phyloP scores from a whole-genome alignment of 1,140 invertebrate species.

The Megalonaias nervosa region DNA sequence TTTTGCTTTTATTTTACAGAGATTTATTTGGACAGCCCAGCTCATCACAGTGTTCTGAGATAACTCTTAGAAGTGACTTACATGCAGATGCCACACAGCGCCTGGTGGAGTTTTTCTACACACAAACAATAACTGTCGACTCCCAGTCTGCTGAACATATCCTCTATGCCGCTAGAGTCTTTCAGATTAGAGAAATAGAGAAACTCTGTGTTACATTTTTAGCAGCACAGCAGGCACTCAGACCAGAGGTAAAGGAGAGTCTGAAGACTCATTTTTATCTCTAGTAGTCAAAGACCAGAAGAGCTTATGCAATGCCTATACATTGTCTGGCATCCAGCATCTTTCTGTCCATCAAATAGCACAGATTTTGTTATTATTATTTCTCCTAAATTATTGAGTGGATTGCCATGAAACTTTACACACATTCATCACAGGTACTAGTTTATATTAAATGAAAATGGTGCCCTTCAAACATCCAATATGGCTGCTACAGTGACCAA shows the following conservation, averaged over 20 bases:
- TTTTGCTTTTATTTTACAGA: conserved; percentile 13
- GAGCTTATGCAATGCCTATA: too few relatives aligned
- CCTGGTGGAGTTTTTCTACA: conserved; percentile 34
- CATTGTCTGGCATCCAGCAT: too few relatives aligned
- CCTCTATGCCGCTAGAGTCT: conserved; percentile 27
- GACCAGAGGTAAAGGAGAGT: conserved; percentile 19
- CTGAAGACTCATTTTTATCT: too few relatives aligned
- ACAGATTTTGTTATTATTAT: too few relatives aligned
- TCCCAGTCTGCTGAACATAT: conserved; percentile 36
- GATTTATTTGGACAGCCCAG: conserved; percentile 31
- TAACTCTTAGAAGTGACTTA: conserved; percentile 25
- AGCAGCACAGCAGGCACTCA: conserved; percentile 33
- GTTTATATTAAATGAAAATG: too few relatives aligned
- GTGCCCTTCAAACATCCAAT: too few relatives aligned
- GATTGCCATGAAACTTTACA: too few relatives aligned
- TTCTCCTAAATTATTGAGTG: too few relatives aligned
- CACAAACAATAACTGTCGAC: conserved; percentile 34
- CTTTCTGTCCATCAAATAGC: too few relatives aligned
- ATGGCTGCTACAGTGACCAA: too few relatives aligned
- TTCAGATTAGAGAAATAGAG: conserved; percentile 37
- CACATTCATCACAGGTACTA: too few relatives aligned
- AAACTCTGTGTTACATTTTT: conserved; percentile 36
- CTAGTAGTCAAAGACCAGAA: too few relatives aligned
- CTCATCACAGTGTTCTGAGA: conserved; percentile 19
- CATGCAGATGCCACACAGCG: conserved; percentile 27